Conservation (phyloP, 2,888 invertebrate genomes). For the Meliscaeva auricollis region DNA sequence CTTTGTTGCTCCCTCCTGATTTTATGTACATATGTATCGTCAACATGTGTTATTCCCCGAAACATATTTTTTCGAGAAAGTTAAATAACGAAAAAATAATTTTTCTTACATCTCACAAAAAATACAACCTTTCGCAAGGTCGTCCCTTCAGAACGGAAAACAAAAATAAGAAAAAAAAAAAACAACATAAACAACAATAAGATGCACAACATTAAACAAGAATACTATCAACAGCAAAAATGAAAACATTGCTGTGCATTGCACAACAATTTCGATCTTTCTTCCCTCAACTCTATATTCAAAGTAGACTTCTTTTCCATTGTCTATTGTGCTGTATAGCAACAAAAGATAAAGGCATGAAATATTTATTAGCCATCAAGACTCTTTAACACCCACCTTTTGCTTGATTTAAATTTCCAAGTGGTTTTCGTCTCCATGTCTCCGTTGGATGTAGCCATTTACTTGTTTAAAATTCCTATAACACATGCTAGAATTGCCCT, state of each 20-base stretch:
- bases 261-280: conserved; percentile 32
- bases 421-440: conserved; percentile 9
- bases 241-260: conserved; percentile 25
- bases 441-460: background rate
- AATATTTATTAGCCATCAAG: conserved; percentile 39
- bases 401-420: conserved; percentile 32
- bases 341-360: conserved; percentile 25
- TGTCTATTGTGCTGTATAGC: background rate
- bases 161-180: background rate
- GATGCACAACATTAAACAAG: conserved; percentile 61
- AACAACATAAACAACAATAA: conserved; percentile 28
- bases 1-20: no score
- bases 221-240: conserved; percentile 31
- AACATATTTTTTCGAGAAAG: background rate
- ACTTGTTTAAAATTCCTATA: background rate
- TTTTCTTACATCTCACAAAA: conserved; percentile 32
- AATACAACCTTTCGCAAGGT: conserved; percentile 55
- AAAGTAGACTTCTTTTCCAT: conserved; percentile 8
- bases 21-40: background rate
- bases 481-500: background rate
- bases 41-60: background rate
- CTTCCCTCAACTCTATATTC: conserved; percentile 9
- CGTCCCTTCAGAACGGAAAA: conserved; percentile 30
- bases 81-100: background rate
- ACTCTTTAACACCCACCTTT: conserved; percentile 40